Base-by-base conservation (phyloP, 2,888 invertebrate species). In the Cabera pusaria region DNA sequence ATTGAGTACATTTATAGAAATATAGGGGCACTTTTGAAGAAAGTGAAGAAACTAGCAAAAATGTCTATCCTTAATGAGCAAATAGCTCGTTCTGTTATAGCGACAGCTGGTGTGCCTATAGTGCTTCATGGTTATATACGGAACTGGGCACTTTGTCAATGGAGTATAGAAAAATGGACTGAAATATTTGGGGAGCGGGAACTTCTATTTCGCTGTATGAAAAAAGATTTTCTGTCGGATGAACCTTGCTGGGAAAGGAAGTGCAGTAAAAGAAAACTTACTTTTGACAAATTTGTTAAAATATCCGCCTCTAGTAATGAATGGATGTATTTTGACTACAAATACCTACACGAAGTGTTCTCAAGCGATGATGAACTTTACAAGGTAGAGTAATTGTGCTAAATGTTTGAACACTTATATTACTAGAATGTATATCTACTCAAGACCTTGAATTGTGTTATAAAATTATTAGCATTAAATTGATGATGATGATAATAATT, bases 261-360 rank as follows among this genome's bases (percentile, higher is more conserved):
- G 26, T 94, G 96, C 56, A 67, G 72, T n/a, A 81, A 77, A 18
- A 76, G 90, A 32, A 68, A 81, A 16, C 90, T 93, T 68, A 92
- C 91, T 1, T 91, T 96, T 54, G 70, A 79, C 36, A 89, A 93
- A 32, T 95, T 97, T 75, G 49, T 92, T 1, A 64, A 84, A 4
- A 61, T 70, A 11, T 59, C 64, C 12, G 51, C 72, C 6, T 59
- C 75, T 10, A 72, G 67, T 28, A 63, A 90, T 1, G 87, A 91
- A 49, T 96, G 95, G 93, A 90, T 93, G 77, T 97, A 97, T 77
- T 95, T 95, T 77, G 96, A 96, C 79, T 96, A 97, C 68, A 96
- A 96, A 80, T 92, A 95, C 72, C 90, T 96, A 74, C 90, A 91
- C 43, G 91, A 93, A 41, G 92, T 94, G 91, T 93, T 95, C 62